Conservation (phyloP, 2,888 invertebrate genomes). For the Ditula angustiorana region DNA sequence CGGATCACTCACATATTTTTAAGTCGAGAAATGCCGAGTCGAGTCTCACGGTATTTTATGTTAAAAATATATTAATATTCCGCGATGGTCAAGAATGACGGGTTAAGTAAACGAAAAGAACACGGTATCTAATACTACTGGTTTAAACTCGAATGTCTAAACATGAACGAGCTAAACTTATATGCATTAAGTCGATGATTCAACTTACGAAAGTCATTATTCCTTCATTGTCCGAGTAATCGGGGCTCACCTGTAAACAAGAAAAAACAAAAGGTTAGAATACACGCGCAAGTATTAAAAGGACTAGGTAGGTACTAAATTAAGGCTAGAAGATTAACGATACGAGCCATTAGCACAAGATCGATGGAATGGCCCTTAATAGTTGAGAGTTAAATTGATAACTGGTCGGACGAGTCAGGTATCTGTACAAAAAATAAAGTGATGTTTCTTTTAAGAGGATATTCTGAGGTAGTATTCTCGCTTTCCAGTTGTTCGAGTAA, state of each 20-base stretch:
- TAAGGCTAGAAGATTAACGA: slow-evolving; percentile 23
- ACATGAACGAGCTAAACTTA: background rate
- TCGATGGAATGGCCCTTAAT: slow-evolving; percentile 17
- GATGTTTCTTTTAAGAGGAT: background rate
- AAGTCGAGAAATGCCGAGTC: no score
- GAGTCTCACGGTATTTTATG: no score
- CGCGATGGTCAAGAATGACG: background rate
- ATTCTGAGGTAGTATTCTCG: background rate
- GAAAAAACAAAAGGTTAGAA: slow-evolving; percentile 41
- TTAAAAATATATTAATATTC: slow-evolving; percentile 2
- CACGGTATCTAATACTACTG: background rate
- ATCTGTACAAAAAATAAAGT: slow-evolving; percentile 4
- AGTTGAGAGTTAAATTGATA: slow-evolving; percentile 11
- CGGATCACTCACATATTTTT: no score
- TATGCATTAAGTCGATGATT: slow-evolving; percentile 27
- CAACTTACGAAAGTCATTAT: slow-evolving; percentile 56
- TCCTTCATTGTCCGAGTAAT: slow-evolving; percentile 59
- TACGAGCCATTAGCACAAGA: slow-evolving; percentile 5
- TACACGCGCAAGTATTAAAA: background rate
- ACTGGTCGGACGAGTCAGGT: slow-evolving; percentile 8
- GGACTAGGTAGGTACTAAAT: slow-evolving; percentile 14
- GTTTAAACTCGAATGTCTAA: background rate
- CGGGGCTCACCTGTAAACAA: slow-evolving; percentile 73
- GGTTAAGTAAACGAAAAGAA: background rate
- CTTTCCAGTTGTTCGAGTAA: background rate